Conservation (phyloP, 1,140 invertebrate genomes). For the Sesamia nonagrioides region DNA sequence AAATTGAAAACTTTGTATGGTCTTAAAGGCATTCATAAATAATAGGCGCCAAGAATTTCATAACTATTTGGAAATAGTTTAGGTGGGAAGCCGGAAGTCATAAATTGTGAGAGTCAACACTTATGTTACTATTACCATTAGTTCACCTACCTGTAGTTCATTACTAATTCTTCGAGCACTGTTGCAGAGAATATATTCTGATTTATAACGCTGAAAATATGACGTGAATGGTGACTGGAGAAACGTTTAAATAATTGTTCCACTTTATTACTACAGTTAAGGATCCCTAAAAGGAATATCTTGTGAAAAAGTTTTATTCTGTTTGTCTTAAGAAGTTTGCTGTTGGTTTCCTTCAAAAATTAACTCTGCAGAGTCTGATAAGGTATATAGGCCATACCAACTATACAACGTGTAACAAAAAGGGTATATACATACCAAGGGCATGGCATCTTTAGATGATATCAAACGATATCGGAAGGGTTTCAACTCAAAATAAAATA, state of each 20-base stretch:
- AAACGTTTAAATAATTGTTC: not conserved
- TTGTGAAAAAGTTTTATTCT: too few relatives aligned
- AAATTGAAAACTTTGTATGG: not conserved
- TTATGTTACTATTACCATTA: too few relatives aligned
- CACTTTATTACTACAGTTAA: not conserved
- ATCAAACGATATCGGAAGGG: too few relatives aligned
- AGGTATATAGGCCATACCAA: too few relatives aligned
- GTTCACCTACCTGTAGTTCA: not conserved
- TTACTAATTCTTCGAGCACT: not conserved
- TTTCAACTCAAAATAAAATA: too few relatives aligned
- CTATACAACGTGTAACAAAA: too few relatives aligned
- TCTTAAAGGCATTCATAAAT: not conserved
- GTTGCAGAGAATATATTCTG: not conserved
- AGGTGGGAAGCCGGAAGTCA: not conserved
- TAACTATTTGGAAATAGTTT: not conserved
- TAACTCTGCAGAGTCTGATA: too few relatives aligned
- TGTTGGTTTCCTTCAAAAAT: too few relatives aligned
- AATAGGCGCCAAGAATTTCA: not conserved
- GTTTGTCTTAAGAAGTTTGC: too few relatives aligned
- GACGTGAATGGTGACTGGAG: not conserved
- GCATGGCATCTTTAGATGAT: too few relatives aligned
- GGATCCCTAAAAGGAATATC: not conserved
- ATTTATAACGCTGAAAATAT: not conserved
- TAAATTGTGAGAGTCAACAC: constrained; percentile 7
- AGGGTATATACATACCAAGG: too few relatives aligned